Evolutionary conservation across 2,888 invertebrate genomes (phyloP).

Genomic region (Meteorus cinctellus): DNA sequence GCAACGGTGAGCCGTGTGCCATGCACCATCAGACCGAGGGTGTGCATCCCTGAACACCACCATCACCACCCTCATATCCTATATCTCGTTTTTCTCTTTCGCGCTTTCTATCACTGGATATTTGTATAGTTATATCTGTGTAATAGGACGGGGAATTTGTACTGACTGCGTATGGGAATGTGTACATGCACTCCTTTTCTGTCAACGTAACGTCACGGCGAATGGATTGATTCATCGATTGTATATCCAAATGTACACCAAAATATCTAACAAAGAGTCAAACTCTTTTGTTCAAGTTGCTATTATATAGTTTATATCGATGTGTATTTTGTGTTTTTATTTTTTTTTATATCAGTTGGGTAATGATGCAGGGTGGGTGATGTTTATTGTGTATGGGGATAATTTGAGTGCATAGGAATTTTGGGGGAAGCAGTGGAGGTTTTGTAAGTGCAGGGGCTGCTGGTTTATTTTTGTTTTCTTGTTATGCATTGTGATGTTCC

Average conservation of each 20-base stretch:
- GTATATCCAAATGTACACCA: slow-evolving; percentile 62
- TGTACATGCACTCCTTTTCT: slow-evolving; percentile 44
- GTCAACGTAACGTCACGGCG: slow-evolving; percentile 71
- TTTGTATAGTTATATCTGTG: neutral
- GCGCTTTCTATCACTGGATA: slow-evolving; percentile 11
- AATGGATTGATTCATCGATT: slow-evolving; percentile 72
- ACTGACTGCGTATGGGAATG: too few species aligned
- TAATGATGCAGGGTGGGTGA: neutral
- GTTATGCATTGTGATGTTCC: too few species aligned
- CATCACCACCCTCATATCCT: slow-evolving; percentile 31
- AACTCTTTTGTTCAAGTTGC: slow-evolving; percentile 19
- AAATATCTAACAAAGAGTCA: slow-evolving; percentile 68
- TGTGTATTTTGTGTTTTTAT: neutral
- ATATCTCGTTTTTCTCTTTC: slow-evolving; percentile 20
- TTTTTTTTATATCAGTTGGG: neutral
- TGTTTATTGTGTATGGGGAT: slow-evolving; percentile 1
- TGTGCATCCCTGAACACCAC: slow-evolving; percentile 37
- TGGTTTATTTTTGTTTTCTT: too few species aligned
- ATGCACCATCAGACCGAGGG: slow-evolving; percentile 46
- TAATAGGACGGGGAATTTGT: too few species aligned
- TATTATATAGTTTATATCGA: neutral
- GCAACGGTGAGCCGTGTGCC: slow-evolving; percentile 56
- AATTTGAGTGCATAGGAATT: neutral
- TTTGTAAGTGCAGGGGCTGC: too few species aligned
- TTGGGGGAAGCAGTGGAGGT: too few species aligned